Evolutionary conservation across 2,888 invertebrate species (phyloP).

Genomic region (Polydrusus cervinus): DNA sequence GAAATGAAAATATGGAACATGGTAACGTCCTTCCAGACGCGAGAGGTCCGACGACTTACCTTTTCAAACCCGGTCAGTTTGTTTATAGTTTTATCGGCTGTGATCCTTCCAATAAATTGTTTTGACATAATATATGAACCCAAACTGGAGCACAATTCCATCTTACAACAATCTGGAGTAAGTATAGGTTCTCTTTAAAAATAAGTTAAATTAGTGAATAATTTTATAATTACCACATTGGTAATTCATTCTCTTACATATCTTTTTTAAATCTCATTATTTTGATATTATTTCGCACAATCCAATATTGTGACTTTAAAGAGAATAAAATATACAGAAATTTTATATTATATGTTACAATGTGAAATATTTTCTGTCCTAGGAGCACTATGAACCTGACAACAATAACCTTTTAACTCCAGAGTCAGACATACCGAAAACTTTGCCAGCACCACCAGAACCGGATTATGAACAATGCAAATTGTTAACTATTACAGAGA

Average conservation of each 20-base stretch:
- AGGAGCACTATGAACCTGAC: constrained; percentile 64
- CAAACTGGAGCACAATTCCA: constrained; percentile 57
- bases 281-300: no score
- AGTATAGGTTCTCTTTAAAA: no score
- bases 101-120: constrained; percentile 70
- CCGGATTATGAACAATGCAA: constrained; percentile 71
- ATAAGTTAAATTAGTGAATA: no score
- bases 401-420: constrained; percentile 54
- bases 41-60: constrained; percentile 63
- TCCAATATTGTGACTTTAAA: no score
- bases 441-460: constrained; percentile 67
- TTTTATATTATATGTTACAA: no score
- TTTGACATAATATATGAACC: constrained; percentile 66
- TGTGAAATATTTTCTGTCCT: no score
- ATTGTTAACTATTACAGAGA: constrained; percentile 70
- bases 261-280: no score
- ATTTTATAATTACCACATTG: no score
- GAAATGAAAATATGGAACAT: constrained; percentile 64
- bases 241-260: no score
- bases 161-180: constrained; percentile 45
- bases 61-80: constrained; percentile 72
- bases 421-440: constrained; percentile 32
- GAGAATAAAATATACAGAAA: no score
- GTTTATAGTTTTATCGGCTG: constrained; percentile 66
- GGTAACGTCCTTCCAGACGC: constrained; percentile 63